Conservation (phyloP, 1,140 invertebrate genomes). For the Rhizoglyphus robini region DNA sequence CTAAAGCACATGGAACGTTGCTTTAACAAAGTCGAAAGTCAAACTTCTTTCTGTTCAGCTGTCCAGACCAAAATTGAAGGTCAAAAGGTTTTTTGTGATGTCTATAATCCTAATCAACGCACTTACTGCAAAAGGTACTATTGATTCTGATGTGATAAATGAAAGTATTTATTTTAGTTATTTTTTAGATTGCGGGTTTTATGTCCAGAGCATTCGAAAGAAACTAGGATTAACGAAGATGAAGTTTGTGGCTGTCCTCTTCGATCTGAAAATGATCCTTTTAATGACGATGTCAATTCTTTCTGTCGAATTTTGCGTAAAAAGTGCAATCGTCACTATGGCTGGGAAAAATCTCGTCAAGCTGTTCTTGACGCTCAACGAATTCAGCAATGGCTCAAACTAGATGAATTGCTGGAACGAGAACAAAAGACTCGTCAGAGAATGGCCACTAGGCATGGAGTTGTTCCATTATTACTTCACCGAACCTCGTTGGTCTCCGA, state of each 20-base stretch:
- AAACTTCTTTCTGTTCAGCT: constrained; percentile 86
- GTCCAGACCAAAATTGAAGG: constrained; percentile 92
- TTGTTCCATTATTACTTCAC: constrained; percentile 80
- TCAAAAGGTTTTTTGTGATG: constrained; percentile 94
- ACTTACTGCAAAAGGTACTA: constrained; percentile 48
- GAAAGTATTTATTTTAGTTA: too few species aligned
- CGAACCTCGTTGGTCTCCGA: constrained; percentile 80
- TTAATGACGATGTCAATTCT: constrained; percentile 53
- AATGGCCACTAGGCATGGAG: constrained; percentile 74
- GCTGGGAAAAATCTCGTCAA: constrained; percentile 85
- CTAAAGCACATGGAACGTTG: constrained; percentile 52
- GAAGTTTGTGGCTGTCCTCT: constrained; percentile 80
- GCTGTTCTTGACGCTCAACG: constrained; percentile 63
- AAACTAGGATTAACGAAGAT: constrained; percentile 60
- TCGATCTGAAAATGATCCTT: constrained; percentile 30
- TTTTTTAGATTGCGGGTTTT: constrained; percentile 84
- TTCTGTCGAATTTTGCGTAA: constrained; percentile 79
- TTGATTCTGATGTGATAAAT: not conserved
- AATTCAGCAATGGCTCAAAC: constrained; percentile 66
- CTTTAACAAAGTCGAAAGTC: constrained; percentile 79
- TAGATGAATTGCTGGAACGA: constrained; percentile 89
- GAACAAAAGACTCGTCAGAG: constrained; percentile 60
- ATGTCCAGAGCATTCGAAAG: constrained; percentile 95
- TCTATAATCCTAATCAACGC: constrained; percentile 70
- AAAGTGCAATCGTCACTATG: constrained; percentile 75